These are phyloP conservation scores for Platycheirus albimanus DNA, from an alignment of 2,888 invertebrate genomes.

Conservation along the genomic window DNA sequence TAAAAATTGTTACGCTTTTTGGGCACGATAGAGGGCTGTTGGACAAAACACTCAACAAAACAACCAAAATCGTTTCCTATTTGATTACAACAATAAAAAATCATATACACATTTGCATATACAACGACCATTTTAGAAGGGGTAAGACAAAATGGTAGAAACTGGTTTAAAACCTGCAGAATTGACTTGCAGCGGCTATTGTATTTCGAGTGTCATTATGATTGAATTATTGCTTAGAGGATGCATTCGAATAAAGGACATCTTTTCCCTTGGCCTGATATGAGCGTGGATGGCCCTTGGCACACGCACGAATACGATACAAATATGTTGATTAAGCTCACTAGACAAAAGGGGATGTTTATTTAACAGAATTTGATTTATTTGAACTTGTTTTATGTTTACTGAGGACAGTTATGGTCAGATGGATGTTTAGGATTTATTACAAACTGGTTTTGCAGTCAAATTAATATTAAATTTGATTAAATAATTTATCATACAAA, in stretches of 20 bases:
- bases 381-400: neutral
- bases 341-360: neutral
- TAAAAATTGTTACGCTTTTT: constrained; percentile 46
- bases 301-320: constrained; percentile 20
- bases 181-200: constrained; percentile 22
- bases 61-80: neutral
- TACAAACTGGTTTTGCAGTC: constrained; percentile 13
- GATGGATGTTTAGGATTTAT: neutral
- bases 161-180: constrained; percentile 42
- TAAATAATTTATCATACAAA: no score
- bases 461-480: no score
- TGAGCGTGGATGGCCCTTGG: neutral
- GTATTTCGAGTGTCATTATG: constrained; percentile 46
- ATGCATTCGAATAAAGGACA: constrained; percentile 28
- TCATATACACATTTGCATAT: neutral
- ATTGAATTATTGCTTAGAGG: constrained; percentile 41
- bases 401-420: neutral
- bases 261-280: neutral
- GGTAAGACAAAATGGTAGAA: constrained; percentile 16
- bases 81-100: constrained; percentile 5
- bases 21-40: constrained; percentile 42
- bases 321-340: constrained; percentile 31
- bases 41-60: constrained; percentile 26
- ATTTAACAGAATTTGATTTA: constrained; percentile 24
- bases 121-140: neutral